Conservation (phyloP, 2,113 vertebrate species). For the Ciconia stormi region DNA sequence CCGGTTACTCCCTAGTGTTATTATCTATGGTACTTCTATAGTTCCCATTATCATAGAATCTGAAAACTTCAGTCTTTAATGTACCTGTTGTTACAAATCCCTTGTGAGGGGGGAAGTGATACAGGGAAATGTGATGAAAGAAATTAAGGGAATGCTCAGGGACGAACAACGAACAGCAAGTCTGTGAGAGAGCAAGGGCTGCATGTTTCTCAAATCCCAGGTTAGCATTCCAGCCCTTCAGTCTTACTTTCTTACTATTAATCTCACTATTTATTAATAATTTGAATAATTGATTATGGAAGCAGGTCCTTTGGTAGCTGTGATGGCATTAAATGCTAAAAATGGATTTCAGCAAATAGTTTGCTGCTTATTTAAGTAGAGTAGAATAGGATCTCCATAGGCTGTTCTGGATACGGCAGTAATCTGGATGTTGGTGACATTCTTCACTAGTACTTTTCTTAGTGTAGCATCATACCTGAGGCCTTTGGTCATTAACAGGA, state of each 20-base stretch:
- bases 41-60: background rate
- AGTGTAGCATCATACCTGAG: background rate
- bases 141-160: background rate
- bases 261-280: background rate
- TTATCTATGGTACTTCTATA: background rate
- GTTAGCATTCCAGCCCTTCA: background rate
- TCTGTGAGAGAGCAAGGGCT: background rate
- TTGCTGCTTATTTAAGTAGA: background rate
- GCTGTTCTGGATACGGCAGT: background rate
- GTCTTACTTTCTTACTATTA: background rate
- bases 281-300: background rate
- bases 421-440: background rate
- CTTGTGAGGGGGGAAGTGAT: background rate
- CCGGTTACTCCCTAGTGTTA: background rate
- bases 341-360: background rate
- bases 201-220: background rate
- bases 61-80: slow-evolving; percentile 3
- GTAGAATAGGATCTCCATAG: background rate
- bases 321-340: background rate
- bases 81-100: background rate
- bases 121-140: background rate
- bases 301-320: background rate
- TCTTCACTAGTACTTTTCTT: background rate
- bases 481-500: background rate
- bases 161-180: background rate